A percentile compares a stretch with the other conserved stretches of the same genome.
Evolutionary conservation across 2,797 vertebrate species (phyloP).

Genomic region (Paratrypauchen microcephalus): DNA sequence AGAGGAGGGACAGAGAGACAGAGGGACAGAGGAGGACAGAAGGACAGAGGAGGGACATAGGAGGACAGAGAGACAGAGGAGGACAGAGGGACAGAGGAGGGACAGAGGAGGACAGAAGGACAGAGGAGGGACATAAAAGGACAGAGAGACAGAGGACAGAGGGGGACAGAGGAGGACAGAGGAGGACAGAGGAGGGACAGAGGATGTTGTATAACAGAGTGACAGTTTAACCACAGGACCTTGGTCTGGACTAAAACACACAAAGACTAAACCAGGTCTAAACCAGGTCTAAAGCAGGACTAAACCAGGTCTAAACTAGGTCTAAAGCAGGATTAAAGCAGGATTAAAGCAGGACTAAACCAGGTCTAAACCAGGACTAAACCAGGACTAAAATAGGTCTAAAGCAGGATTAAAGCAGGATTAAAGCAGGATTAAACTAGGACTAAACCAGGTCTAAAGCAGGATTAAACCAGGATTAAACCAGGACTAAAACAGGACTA

Average conservation of each 20-base stretch:
- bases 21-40: too few species aligned
- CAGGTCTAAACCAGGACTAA: not conserved
- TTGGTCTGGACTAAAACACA: not conserved
- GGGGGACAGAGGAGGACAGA: too few species aligned
- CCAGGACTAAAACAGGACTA: not conserved
- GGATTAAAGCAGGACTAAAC: not conserved
- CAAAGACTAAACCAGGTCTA: not conserved
- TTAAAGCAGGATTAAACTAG: not conserved
- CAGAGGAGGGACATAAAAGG: too few species aligned
- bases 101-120: too few species aligned
- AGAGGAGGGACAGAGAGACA: too few species aligned
- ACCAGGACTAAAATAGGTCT: not conserved
- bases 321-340: not conserved
- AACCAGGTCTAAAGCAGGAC: not conserved
- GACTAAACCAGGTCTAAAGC: not conserved
- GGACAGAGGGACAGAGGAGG: too few species aligned
- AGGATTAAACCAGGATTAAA: not conserved
- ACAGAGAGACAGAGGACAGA: too few species aligned
- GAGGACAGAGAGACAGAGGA: too few species aligned
- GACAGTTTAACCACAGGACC: too few species aligned
- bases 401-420: not conserved
- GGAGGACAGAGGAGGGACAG: too few species aligned
- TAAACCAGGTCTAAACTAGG: not conserved
- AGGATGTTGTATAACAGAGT: too few species aligned
- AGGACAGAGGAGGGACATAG: too few species aligned